These are phyloP conservation scores for Gymnarchus niloticus DNA, from an alignment of 2,113 vertebrate species.

Conservation along the genomic window DNA sequence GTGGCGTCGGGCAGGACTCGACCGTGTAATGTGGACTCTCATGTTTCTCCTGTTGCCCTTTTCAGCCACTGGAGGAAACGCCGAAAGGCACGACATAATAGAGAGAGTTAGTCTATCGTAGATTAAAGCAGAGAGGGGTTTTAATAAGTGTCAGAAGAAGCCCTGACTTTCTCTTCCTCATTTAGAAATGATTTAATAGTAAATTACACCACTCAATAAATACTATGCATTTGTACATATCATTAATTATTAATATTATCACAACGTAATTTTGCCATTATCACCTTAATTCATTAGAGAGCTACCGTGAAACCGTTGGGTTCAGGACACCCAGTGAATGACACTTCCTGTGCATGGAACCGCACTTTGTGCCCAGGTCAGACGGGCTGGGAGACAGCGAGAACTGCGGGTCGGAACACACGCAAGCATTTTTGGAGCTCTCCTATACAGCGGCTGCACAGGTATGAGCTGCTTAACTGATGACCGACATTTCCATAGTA, in stretches of 20 bases:
- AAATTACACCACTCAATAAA: constrained; percentile 13
- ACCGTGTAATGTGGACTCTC: background rate
- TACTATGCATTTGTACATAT: background rate
- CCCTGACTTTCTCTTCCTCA: background rate
- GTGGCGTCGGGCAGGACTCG: no score
- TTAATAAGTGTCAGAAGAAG: background rate
- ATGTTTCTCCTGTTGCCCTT: background rate
- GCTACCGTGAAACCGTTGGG: background rate
- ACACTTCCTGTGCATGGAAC: background rate
- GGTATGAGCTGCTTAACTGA: background rate
- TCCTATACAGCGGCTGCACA: no score
- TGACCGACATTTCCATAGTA: no score
- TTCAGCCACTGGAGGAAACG: background rate
- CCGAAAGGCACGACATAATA: background rate
- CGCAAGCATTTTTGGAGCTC: no score
- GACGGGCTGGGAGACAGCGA: background rate
- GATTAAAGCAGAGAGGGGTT: background rate
- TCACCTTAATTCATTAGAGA: background rate
- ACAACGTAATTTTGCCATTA: background rate
- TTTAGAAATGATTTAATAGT: background rate
- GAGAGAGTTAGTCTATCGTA: background rate
- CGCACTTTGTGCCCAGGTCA: background rate
- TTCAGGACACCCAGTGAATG: background rate
- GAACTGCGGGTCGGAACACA: no score
- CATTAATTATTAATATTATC: constrained; percentile 1